Evolutionary conservation across 2,797 vertebrate genomes (phyloP), one percentile per base, ranked within the genome.

Genomic region (Distichodus sexfasciatus): DNA sequence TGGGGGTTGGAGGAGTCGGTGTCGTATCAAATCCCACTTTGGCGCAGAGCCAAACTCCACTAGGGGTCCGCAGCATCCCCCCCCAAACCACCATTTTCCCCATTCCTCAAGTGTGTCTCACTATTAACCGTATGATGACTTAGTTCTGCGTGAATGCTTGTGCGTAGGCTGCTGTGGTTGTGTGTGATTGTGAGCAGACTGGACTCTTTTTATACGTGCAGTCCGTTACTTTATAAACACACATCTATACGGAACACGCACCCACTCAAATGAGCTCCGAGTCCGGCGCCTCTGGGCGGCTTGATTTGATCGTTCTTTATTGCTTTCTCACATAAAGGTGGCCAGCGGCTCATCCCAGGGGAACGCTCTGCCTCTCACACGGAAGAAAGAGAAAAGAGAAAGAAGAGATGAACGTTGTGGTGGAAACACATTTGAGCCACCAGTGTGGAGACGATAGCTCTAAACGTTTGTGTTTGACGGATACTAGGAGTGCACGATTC

Each of bases 51-150:
- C 90, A 89, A 78, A 65, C 59, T 78, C 76, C 79, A 77, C 82
- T 79, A 83, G 81, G 76, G 78, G 75, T 75, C 69, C 62, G 40
- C 23, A 26, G 15, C 54, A 19, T 29, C 40, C 71, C 26, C 41
- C 44, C n/a, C n/a, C 61, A 43, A 36, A 58, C 61, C 51, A 66
- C 14, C 59, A 51, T 44, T 69, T 68, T 72, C 76, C 74, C 51
- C 78, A 76, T 83, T 82, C 72, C 66, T 47, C 60, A 62, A 67
- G 54, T 58, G 72, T 74, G 64, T 76, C 74, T 76, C 54, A 47
- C 76, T 71, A 80, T 86, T 84, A 87, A 85, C 84, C 79, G 71
- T 84, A 80, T 84, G 85, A 83, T 86, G 85, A 87, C 85, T 87
- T 79, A 77, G 66, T 75, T 70, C 8, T 50, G 69, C 33, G 81